Conservation (phyloP, 2,888 invertebrate species). For the Leptinotarsa haldemani region DNA sequence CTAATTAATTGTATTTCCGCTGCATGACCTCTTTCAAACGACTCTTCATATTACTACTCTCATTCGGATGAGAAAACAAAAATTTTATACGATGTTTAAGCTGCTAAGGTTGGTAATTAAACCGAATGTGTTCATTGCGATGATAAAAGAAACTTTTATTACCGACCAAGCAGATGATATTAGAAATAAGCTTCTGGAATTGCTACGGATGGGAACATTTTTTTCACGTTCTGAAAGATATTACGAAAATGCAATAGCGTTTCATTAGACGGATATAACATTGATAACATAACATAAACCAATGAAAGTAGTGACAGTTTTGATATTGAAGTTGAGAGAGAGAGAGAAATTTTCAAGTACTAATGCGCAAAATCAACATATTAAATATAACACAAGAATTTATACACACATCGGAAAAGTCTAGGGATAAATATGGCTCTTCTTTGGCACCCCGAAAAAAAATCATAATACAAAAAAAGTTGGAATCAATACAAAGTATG, state of each 20-base stretch:
- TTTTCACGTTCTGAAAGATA: neutral
- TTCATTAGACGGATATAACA: too few relatives aligned
- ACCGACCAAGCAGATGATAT: neutral
- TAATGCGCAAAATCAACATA: too few relatives aligned
- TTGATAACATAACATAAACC: too few relatives aligned
- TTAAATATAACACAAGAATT: too few relatives aligned
- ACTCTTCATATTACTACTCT: neutral
- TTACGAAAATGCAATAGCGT: neutral
- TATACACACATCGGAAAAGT: too few relatives aligned
- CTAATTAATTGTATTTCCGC: conserved; percentile 8
- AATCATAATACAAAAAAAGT: too few relatives aligned
- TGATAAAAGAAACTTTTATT: conserved; percentile 4
- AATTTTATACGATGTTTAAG: neutral
- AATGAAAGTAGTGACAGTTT: too few relatives aligned
- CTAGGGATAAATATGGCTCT: too few relatives aligned
- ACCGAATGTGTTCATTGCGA: neutral
- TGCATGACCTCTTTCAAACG: conserved; percentile 9
- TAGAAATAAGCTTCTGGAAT: neutral
- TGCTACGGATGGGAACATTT: neutral
- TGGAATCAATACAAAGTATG: too few relatives aligned
- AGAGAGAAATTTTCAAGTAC: too few relatives aligned
- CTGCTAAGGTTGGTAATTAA: neutral
- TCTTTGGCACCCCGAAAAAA: too few relatives aligned
- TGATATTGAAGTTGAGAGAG: too few relatives aligned
- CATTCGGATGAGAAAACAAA: conserved; percentile 9